Base-by-base conservation (phyloP, 53 echinoderm and acorn worm genomes). In the Patiria pectinifera region DNA sequence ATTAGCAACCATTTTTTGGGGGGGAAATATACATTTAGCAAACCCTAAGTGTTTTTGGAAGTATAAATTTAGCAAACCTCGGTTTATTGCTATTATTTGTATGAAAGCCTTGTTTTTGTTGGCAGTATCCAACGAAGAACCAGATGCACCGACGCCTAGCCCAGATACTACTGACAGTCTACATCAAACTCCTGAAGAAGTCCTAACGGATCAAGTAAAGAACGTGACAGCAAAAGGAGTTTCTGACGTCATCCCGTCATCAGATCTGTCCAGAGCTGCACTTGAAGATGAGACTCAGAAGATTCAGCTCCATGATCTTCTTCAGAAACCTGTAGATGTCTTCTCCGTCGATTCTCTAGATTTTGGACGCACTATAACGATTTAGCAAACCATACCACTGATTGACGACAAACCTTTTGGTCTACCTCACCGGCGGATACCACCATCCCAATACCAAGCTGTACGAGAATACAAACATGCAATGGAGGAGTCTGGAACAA, bases 331-430 rank as follows among this genome's bases (percentile, higher is more conserved):
- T 35, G 12, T 45, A 60, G 85, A 84, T 84, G 23, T 82, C 6
- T 82, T 84, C 59, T 84, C 66, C 16, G 43, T 3, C 3, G 13
- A 84, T 45, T 63, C 85, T 35, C 25, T 84, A 11, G 85, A 84
- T 66, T 66, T 84, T 66, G 85, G 85, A 24, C 69, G 63, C 69
- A 84, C 85, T 3, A 63, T 63, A 12, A 35, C 85, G 26, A 66
- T 84, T 15, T 62, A 62, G 35, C 85, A 62, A 24, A 84, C 12
- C 63, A 84, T 84, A 21, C 66, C 85, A 45, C 63, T 84, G 26
- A 84, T 84, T 63, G 85, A 84, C 26, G 85, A 84, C 16, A 62
- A 84, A 24, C 84, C 84, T 22, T 84, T 84, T 43, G 9, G 89
- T 12, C 87, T 87, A 8, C 87, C 87, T n/a, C n/a, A n/a, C n/a